Evolutionary conservation across 2,888 invertebrate genomes (phyloP), one percentile per base, ranked within the genome.

Genomic region (Boloria euphrosyne): DNA sequence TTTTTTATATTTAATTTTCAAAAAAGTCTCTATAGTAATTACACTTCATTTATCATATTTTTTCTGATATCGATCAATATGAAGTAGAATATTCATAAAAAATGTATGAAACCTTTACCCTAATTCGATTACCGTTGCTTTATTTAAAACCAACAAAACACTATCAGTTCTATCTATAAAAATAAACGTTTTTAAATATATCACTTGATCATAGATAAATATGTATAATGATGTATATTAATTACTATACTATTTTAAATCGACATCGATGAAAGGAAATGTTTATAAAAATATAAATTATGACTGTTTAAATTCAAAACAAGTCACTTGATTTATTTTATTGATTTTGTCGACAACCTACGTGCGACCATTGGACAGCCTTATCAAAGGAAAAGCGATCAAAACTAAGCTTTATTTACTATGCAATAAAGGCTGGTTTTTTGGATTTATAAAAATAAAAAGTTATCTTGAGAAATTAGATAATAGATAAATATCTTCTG

Each of bases 391-490:
- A 16, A 50, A 18, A 2, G 66, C 75, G 77, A 65, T 71, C 72
- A 71, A 82, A 77, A 78, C 74, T 66, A 62, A 52, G 67, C 70
- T 77, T 76, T 85, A 84, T 79, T 62, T 18, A 7, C 55, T 72
- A 74, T 44, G 47, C 13, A 49, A 67, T 79, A 81, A 75, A 74
- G 74, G 70, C 78, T 76, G 68, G 10, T 1, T 4, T 27, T 53
- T 43, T 10, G n/a, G 18, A 14, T 27, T 14, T 10, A 58, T 59
- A 52, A 59, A 64, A 53, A 44, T 64, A 18, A 50, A 46, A 18
- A 31, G 13, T 85, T 88, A 88, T 88, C 88, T 86, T 77, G 80
- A 77, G 84, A 86, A 87, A 87, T 85, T 81, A 83, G 87, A 87
- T 88, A 83, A 74, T 64, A 83, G 89, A 89, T 89, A 87, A 82